Conservation (phyloP, 2,888 invertebrate genomes). For the Frankliniella fusca region DNA sequence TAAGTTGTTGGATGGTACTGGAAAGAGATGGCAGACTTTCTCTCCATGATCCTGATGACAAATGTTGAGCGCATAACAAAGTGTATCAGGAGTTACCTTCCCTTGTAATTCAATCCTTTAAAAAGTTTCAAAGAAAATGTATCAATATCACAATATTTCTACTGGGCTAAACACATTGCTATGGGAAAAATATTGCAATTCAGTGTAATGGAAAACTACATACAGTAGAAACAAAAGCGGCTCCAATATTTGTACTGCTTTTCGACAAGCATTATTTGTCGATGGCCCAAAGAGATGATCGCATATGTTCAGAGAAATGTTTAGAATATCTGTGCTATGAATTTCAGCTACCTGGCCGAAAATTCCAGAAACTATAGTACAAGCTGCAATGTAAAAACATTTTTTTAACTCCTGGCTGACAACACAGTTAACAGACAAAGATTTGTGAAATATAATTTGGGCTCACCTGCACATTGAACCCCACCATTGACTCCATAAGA, state of each 20-base stretch:
- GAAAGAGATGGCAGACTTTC: slow-evolving; percentile 44
- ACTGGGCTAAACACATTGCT: neutral
- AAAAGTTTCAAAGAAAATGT: slow-evolving; percentile 30
- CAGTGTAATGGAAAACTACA: neutral
- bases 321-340: slow-evolving; percentile 42
- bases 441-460: neutral
- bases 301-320: slow-evolving; percentile 42
- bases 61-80: slow-evolving; percentile 43
- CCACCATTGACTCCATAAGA: slow-evolving; percentile 42
- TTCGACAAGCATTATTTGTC: slow-evolving; percentile 39
- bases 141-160: neutral
- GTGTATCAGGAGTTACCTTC: slow-evolving; percentile 43
- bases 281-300: slow-evolving; percentile 40
- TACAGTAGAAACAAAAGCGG: slow-evolving; percentile 41
- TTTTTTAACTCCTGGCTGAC: too few species aligned
- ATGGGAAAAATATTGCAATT: neutral
- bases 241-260: slow-evolving; percentile 40
- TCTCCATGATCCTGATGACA: slow-evolving; percentile 42
- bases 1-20: slow-evolving; percentile 39
- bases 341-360: slow-evolving; percentile 42
- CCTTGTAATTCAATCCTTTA: slow-evolving; percentile 39
- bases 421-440: too few species aligned
- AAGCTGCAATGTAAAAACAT: slow-evolving; percentile 37
- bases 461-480: slow-evolving; percentile 42
- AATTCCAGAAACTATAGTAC: slow-evolving; percentile 42